phyloP scores from a whole-genome alignment of 1,140 invertebrate species.

The Paraescarpia echinospica region DNA sequence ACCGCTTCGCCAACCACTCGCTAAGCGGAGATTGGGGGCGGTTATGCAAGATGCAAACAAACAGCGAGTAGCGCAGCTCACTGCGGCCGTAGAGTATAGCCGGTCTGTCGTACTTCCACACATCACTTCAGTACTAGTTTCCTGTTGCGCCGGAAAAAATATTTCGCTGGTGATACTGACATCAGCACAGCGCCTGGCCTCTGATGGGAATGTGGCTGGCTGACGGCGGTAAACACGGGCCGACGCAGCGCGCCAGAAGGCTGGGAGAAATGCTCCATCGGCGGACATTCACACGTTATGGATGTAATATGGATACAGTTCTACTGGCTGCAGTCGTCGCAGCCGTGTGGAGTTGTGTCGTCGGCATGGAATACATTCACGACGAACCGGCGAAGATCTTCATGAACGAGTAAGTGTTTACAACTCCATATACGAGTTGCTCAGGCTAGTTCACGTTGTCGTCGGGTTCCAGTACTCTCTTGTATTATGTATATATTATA shows the following conservation, averaged over 20 bases:
- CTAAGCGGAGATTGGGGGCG: background rate
- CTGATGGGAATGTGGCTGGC: background rate
- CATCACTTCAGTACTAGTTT: background rate
- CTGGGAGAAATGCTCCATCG: background rate
- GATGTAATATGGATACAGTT: background rate
- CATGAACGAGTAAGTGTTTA: background rate
- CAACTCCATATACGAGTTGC: background rate
- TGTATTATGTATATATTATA: background rate
- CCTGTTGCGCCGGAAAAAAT: background rate
- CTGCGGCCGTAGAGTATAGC: background rate
- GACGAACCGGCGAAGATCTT: background rate
- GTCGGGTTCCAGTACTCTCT: background rate
- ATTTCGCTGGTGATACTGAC: background rate
- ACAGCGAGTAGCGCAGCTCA: background rate
- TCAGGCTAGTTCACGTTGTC: background rate
- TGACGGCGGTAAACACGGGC: background rate
- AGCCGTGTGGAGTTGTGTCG: background rate
- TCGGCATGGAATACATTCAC: background rate
- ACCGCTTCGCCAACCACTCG: background rate
- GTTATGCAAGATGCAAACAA: background rate
- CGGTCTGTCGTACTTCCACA: background rate
- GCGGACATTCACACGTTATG: background rate
- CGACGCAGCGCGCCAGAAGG: background rate
- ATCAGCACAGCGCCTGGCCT: background rate
- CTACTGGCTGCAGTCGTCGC: background rate